Percentiles rank a stretch among this genome's conserved stretches.
These are phyloP conservation scores for Tauraco hartlaubi DNA, from an alignment of 2,797 vertebrate genomes.

Conservation along the genomic window DNA sequence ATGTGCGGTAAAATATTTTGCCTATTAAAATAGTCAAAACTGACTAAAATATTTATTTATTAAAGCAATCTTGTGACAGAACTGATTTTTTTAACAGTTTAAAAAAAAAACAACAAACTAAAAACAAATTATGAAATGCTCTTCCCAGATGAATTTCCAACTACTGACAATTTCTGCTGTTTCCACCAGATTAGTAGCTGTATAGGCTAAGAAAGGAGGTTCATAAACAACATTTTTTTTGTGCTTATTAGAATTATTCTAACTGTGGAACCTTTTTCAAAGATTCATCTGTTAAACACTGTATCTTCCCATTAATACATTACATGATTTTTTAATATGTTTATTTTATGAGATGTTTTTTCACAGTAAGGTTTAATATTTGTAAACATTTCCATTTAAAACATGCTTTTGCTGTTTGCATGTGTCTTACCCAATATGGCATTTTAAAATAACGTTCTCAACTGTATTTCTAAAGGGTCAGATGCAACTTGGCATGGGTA, in stretches of 20 bases:
- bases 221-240: neutral
- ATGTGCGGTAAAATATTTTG: neutral
- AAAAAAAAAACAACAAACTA: neutral
- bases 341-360: neutral
- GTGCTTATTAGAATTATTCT: neutral
- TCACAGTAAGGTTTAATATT: neutral
- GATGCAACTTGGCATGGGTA: conserved; percentile 13
- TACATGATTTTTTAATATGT: neutral
- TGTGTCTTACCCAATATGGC: neutral
- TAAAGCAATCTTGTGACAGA: neutral
- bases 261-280: neutral
- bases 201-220: neutral
- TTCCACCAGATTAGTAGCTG: neutral
- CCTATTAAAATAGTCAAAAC: neutral
- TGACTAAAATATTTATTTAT: neutral
- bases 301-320: neutral
- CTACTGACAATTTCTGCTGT: neutral
- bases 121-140: neutral
- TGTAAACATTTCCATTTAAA: conserved; percentile 24
- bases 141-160: neutral
- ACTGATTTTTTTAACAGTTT: neutral
- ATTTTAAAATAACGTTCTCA: conserved; percentile 2
- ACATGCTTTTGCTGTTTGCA: neutral
- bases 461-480: conserved; percentile 16
- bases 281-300: neutral